These are phyloP conservation scores for Diachrysia chrysitis DNA, from an alignment of 2,888 invertebrate species.

Conservation along the genomic window DNA sequence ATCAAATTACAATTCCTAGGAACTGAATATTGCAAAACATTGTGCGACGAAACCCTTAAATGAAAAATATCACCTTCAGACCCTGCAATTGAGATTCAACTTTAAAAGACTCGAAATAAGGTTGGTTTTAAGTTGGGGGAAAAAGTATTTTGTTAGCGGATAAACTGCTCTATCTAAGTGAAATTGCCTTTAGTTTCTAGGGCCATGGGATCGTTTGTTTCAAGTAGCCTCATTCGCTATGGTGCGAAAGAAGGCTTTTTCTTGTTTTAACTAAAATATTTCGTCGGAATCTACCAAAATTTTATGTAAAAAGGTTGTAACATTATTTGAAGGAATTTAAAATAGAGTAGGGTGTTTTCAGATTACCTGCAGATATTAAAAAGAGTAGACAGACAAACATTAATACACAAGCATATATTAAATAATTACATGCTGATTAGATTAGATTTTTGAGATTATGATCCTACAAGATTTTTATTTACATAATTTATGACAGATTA, in stretches of 20 bases:
- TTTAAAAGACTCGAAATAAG: conserved; percentile 15
- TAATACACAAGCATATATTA: too few relatives aligned
- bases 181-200: conserved; percentile 44
- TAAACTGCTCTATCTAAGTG: conserved; percentile 29
- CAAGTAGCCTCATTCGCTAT: conserved; percentile 12
- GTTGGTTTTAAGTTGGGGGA: conserved; percentile 11
- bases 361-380: neutral
- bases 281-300: neutral
- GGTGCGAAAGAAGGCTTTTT: conserved; percentile 3
- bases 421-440: too few relatives aligned
- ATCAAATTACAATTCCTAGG: conserved; percentile 19
- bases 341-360: neutral
- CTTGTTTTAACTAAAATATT: neutral
- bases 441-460: too few relatives aligned
- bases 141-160: conserved; percentile 34
- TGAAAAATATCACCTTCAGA: conserved; percentile 7
- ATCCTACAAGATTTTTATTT: too few relatives aligned
- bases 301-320: neutral
- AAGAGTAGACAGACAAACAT: too few relatives aligned
- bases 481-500: neutral
- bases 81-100: conserved; percentile 9
- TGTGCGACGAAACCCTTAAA: conserved; percentile 14
- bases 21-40: conserved; percentile 24
- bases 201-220: conserved; percentile 18
- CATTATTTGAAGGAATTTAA: too few relatives aligned